phyloP scores from a whole-genome alignment of 2,797 vertebrate species.

The Paratrypauchen microcephalus region DNA sequence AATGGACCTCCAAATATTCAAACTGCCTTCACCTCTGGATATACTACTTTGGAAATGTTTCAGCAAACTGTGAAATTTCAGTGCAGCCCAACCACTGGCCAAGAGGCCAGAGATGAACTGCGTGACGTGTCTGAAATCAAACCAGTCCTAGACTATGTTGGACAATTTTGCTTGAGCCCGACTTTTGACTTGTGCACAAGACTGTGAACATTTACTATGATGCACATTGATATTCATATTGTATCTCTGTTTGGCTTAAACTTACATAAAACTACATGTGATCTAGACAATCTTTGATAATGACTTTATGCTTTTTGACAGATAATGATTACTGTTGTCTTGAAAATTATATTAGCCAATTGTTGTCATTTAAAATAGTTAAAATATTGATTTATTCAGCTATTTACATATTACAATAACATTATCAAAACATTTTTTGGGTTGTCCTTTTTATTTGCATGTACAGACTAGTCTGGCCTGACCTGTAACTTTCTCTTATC shows the following conservation, averaged over 20 bases:
- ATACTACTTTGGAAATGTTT: slow-evolving; percentile 82
- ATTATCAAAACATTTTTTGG: slow-evolving; percentile 35
- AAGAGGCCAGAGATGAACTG: slow-evolving; percentile 1
- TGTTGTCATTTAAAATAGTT: background rate
- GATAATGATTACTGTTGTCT: too few species aligned
- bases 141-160: slow-evolving; percentile 59
- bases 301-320: too few species aligned
- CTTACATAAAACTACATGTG: background rate
- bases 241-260: background rate
- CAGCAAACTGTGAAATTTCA: slow-evolving; percentile 62
- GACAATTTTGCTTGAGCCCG: slow-evolving; percentile 55
- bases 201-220: slow-evolving; percentile 17
- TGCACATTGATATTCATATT: background rate
- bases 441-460: slow-evolving; percentile 44
- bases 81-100: background rate
- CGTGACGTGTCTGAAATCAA: slow-evolving; percentile 15
- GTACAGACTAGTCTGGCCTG: slow-evolving; percentile 60
- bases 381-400: background rate
- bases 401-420: slow-evolving; percentile 22
- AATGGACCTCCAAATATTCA: slow-evolving; percentile 9
- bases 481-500: slow-evolving; percentile 11
- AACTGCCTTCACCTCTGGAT: slow-evolving; percentile 62
- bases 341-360: background rate
- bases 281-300: too few species aligned
- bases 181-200: background rate